phyloP scores from a whole-genome alignment of 2,113 vertebrate species.

The Alligator mississippiensis region DNA sequence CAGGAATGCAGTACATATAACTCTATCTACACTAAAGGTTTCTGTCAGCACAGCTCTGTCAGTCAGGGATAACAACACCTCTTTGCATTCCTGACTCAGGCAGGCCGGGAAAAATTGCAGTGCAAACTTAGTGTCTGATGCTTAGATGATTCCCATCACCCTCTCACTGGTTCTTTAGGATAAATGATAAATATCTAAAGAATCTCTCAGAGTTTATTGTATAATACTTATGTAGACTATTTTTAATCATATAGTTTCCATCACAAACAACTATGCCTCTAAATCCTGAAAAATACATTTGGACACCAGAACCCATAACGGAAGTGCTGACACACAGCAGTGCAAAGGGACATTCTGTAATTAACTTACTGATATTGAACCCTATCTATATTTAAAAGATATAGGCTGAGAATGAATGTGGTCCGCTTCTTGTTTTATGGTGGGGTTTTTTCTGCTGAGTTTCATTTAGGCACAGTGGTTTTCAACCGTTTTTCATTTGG shows the following conservation, averaged over 20 bases:
- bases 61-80: background rate
- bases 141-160: background rate
- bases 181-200: background rate
- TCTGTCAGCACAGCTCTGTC: background rate
- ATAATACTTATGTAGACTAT: background rate
- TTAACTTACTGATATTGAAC: constrained; percentile 31
- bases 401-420: constrained; percentile 15
- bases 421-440: background rate
- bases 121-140: fast-evolving
- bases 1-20: background rate
- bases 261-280: background rate
- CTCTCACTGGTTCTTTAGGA: background rate
- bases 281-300: constrained; percentile 40
- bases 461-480: background rate
- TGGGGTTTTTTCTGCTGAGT: constrained; percentile 12
- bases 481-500: too few species aligned
- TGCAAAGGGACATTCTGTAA: background rate
- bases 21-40: background rate
- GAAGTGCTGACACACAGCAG: background rate
- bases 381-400: constrained; percentile 20
- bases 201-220: background rate
- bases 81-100: background rate
- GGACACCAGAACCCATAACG: constrained; percentile 28
- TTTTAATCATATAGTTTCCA: background rate
- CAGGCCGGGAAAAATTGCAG: background rate